phyloP scores from a whole-genome alignment of 2,113 vertebrate genomes.

The Rhabdomys dilectus region DNA sequence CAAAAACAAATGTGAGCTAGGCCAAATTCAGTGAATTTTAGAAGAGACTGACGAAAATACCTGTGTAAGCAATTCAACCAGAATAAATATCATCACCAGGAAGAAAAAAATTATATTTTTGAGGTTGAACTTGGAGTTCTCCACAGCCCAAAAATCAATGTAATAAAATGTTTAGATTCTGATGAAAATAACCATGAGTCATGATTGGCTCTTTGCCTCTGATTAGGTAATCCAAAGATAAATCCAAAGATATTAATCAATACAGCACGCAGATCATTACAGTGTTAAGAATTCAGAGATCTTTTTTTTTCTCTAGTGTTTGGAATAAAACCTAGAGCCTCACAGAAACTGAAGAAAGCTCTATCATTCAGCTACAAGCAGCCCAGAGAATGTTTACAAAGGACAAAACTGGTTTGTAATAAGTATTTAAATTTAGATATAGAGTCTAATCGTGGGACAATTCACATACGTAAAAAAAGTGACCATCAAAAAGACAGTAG shows the following conservation, averaged over 20 bases:
- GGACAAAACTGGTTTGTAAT: not conserved
- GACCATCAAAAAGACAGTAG: not conserved
- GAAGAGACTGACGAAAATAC: not conserved
- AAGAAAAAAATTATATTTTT: not conserved
- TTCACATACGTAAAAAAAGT: not conserved
- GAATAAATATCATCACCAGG: not conserved
- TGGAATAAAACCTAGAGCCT: not conserved
- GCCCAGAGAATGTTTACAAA: not conserved
- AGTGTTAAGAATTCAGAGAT: not conserved
- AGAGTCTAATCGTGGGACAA: not conserved
- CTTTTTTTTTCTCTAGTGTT: no score
- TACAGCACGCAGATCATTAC: not conserved
- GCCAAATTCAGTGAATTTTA: not conserved
- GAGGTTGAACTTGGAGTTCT: not conserved
- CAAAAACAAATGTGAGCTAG: not conserved
- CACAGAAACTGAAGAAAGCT: not conserved
- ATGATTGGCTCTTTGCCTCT: conserved; percentile 15
- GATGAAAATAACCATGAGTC: not conserved
- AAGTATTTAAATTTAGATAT: not conserved
- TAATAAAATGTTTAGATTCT: not conserved
- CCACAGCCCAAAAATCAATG: not conserved
- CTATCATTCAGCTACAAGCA: not conserved
- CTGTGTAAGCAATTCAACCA: not conserved
- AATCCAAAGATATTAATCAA: not conserved
- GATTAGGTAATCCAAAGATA: not conserved